Evolutionary conservation across 1,140 invertebrate species (phyloP), one percentile per base, ranked within the genome.

Genomic region (Drosophila pseudoananassae): DNA sequence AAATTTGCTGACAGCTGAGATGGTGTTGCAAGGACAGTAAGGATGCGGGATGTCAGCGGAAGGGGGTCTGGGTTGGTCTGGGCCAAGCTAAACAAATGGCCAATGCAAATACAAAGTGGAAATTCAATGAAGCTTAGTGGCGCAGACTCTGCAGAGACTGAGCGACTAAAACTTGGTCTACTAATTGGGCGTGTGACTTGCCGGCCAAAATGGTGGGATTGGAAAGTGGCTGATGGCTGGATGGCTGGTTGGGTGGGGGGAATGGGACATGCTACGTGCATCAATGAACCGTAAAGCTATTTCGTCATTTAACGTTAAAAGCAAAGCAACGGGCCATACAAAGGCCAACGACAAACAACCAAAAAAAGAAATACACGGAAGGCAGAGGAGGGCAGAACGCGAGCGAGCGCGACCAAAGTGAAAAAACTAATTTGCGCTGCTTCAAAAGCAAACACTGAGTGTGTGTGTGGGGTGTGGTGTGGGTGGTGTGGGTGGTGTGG

Each of bases 391-490:
- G 25, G 25, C 25, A 64, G 61, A 78, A 76, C 72, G 73, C 72
- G 72, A 76, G 52, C 63, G 79, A 87, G 84, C 83, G 82, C 82
- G 82, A 87, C 82, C 74, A 87, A 87, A 87, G 82, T 87, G 82
- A 90, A 90, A 90, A 90, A 90, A 90, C 85, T 90, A 90, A 90
- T 90, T 90, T 90, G 87, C 87, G 85, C 85, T 90, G 81, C 85
- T 90, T 90, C 78, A 90, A 90, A 90, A 90, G 87, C 85, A 90
- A 90, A 90, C 81, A 85, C 68, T 17, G 52, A 29, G 17, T 20
- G 31, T 45, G 52, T 46, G 43, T 33, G 31, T 46, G 29, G 40
- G 17, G 47, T n/a, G 1, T 10, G 17, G 7, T n/a, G 38, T 23
- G 15, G 7, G 10, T 27, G 10, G 38, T 33, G n/a, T n/a, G n/a